Evolutionary conservation across 2,888 invertebrate species (phyloP).

Genomic region (Nephrotoma flavescens): DNA sequence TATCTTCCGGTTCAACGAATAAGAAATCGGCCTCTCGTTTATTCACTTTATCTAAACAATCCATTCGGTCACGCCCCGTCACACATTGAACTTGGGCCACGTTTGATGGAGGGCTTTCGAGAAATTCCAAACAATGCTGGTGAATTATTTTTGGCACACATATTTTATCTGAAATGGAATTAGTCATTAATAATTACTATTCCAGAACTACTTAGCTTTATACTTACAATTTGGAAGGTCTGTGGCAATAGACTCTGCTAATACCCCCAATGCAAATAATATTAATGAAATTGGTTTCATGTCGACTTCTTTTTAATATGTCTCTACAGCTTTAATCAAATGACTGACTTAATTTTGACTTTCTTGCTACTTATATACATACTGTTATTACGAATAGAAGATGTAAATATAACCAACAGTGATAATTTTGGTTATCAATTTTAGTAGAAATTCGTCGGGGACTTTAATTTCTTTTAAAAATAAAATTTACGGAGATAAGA

Average conservation of each 20-base stretch:
- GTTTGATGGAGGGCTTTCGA: conserved; percentile 45
- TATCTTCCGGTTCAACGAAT: conserved; percentile 74
- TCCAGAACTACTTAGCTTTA: neutral
- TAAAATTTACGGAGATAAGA: neutral
- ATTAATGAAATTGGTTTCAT: neutral
- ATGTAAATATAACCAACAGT: neutral
- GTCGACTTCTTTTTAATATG: neutral
- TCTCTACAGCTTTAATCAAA: conserved; percentile 52
- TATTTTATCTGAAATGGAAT: conserved; percentile 44
- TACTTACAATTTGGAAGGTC: neutral
- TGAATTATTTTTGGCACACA: conserved; percentile 53
- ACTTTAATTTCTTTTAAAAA: neutral
- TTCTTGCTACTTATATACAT: too few relatives aligned
- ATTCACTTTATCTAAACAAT: conserved; percentile 62
- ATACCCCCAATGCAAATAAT: neutral
- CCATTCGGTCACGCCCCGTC: conserved; percentile 56
- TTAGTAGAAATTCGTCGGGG: neutral
- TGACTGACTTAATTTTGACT: conserved; percentile 40
- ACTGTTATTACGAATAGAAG: neutral
- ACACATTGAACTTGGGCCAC: conserved; percentile 44
- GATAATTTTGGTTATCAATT: neutral
- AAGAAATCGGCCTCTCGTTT: conserved; percentile 66
- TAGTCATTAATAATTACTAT: neutral
- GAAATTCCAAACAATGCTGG: conserved; percentile 45
- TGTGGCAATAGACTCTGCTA: neutral